phyloP scores from a whole-genome alignment of 2,113 vertebrate genomes.

The Raja brachyura region DNA sequence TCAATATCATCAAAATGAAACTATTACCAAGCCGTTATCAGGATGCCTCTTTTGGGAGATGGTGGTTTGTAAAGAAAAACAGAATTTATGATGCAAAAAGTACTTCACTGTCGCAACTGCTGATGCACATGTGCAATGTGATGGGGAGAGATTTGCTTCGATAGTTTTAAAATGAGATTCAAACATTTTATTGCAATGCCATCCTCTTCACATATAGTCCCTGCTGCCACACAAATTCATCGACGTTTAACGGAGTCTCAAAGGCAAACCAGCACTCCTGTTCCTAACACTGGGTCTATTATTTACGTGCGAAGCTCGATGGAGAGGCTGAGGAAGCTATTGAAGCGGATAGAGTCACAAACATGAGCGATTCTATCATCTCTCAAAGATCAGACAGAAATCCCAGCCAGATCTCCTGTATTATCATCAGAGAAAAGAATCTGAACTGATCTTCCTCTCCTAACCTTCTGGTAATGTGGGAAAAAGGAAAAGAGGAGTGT shows the following conservation, averaged over 20 bases:
- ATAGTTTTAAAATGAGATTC: not conserved
- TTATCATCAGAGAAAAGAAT: not conserved
- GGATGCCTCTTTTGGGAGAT: too few species aligned
- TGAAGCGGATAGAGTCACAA: not conserved
- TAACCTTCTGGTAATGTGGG: too few species aligned
- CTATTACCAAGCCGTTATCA: too few species aligned
- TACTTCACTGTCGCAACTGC: not conserved
- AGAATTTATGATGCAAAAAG: too few species aligned
- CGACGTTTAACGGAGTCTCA: not conserved
- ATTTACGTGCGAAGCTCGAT: not conserved
- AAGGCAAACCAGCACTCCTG: not conserved
- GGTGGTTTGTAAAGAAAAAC: too few species aligned
- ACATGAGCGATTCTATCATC: not conserved
- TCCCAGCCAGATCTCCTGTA: not conserved
- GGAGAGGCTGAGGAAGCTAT: not conserved
- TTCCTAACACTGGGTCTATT: not conserved
- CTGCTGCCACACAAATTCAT: not conserved
- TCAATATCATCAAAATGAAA: too few species aligned
- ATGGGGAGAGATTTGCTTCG: not conserved
- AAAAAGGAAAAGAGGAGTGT: not conserved
- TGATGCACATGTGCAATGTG: not conserved
- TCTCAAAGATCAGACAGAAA: not conserved
- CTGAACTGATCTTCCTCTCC: not conserved
- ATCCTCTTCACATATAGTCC: not conserved
- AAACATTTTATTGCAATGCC: not conserved